These are phyloP conservation scores for Camelus bactrianus DNA, from an alignment of 2,113 vertebrate genomes.

Conservation along the genomic window DNA sequence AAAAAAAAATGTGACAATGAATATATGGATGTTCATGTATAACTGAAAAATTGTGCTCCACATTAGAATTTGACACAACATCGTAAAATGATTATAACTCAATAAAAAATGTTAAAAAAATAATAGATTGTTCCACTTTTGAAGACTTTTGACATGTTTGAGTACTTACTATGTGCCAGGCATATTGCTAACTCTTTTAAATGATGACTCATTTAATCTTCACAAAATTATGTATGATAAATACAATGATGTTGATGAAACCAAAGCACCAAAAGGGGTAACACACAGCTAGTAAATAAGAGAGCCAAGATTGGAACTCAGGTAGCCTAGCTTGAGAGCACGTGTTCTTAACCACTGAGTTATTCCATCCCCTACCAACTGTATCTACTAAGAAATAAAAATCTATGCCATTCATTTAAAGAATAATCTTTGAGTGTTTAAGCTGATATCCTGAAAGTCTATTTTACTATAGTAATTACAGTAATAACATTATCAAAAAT, in stretches of 20 bases:
- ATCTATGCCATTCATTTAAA: conserved; percentile 70
- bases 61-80: no score
- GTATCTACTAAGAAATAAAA: conserved; percentile 14
- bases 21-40: no score
- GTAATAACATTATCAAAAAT: not conserved
- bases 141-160: not conserved
- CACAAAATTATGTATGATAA: not conserved
- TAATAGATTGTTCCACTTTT: conserved; percentile 54
- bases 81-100: no score
- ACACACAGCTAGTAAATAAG: not conserved
- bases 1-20: no score
- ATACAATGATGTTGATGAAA: not conserved
- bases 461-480: conserved; percentile 52
- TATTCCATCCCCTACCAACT: not conserved
- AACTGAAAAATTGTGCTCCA: no score
- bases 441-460: conserved; percentile 36
- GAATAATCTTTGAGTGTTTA: conserved; percentile 72
- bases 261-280: not conserved
- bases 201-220: not conserved
- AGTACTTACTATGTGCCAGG: not conserved
- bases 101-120: not conserved
- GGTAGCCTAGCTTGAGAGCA: not conserved
- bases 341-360: not conserved
- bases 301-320: not conserved
- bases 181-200: not conserved